A percentile compares a stretch with the other conserved stretches of the same genome.
phyloP scores from a whole-genome alignment of 2,888 invertebrate genomes.

The Subacronicta megacephala region DNA sequence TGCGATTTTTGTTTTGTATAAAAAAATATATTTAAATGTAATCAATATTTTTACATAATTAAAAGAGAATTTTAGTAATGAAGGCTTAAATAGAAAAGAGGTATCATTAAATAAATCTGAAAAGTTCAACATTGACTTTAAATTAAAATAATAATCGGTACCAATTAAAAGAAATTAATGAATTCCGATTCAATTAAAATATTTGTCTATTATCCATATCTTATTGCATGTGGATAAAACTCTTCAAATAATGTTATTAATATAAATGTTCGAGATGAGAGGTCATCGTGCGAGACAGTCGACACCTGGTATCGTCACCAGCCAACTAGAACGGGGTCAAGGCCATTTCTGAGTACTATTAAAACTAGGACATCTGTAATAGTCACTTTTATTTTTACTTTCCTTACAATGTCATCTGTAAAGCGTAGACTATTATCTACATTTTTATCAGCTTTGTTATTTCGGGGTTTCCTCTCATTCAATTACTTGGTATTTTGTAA shows the following conservation, averaged over 20 bases:
- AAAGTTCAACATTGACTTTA: too few species aligned
- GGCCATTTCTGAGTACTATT: conserved; percentile 80
- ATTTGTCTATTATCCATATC: too few species aligned
- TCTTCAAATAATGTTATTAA: conserved; percentile 40
- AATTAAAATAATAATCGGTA: too few species aligned
- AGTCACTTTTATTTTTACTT: conserved; percentile 58
- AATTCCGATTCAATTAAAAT: too few species aligned
- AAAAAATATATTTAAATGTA: too few species aligned
- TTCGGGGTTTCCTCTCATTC: not conserved
- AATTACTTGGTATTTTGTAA: not conserved
- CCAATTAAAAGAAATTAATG: too few species aligned
- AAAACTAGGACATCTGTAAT: conserved; percentile 67
- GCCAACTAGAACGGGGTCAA: conserved; percentile 84
- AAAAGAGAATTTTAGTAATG: too few species aligned
- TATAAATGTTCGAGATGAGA: conserved; percentile 65
- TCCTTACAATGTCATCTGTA: conserved; percentile 44
- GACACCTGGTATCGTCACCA: conserved; percentile 71
- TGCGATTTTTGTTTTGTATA: too few species aligned
- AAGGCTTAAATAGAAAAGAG: too few species aligned
- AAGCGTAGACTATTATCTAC: not conserved
- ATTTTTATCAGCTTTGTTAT: not conserved
- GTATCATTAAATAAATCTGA: too few species aligned
- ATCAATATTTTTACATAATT: too few species aligned
- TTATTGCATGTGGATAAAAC: too few species aligned
- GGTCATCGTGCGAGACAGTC: conserved; percentile 68